Conservation (phyloP, 2,797 vertebrate species). For the Harpagifer antarcticus region DNA sequence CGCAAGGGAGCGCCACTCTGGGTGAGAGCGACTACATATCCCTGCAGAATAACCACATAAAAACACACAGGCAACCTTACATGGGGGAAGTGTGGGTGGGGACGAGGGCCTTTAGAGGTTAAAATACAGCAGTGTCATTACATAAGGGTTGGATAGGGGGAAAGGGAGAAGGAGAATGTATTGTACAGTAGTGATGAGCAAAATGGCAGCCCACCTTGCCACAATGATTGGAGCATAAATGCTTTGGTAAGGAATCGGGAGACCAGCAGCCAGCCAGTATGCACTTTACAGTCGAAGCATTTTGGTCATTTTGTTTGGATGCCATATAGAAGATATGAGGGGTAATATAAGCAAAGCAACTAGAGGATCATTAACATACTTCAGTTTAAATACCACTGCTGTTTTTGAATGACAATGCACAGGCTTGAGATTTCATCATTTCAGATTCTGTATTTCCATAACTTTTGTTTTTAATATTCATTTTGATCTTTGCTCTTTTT, state of each 20-base stretch:
- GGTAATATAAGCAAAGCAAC: conserved; percentile 95
- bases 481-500: conserved; percentile 57
- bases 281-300: conserved; percentile 87
- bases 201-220: conserved; percentile 88
- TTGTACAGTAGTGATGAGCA: conserved; percentile 65
- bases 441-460: conserved; percentile 74
- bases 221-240: conserved; percentile 86
- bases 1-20: conserved; percentile 58
- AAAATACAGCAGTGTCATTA: conserved; percentile 67
- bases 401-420: conserved; percentile 88
- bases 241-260: conserved; percentile 84
- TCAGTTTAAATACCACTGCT: conserved; percentile 19
- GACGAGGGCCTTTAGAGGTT: conserved; percentile 36
- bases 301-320: conserved; percentile 75
- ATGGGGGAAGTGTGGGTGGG: conserved; percentile 28
- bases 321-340: conserved; percentile 88
- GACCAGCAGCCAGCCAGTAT: conserved; percentile 88
- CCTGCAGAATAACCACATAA: conserved; percentile 77
- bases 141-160: conserved; percentile 33
- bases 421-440: conserved; percentile 86
- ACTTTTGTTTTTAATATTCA: conserved; percentile 73
- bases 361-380: conserved; percentile 92
- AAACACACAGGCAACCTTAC: conserved; percentile 77
- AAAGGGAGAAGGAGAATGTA: conserved; percentile 12
- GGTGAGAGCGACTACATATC: conserved; percentile 59